Evolutionary conservation across 2,113 vertebrate genomes (phyloP).

Genomic region (Pogona vitticeps): DNA sequence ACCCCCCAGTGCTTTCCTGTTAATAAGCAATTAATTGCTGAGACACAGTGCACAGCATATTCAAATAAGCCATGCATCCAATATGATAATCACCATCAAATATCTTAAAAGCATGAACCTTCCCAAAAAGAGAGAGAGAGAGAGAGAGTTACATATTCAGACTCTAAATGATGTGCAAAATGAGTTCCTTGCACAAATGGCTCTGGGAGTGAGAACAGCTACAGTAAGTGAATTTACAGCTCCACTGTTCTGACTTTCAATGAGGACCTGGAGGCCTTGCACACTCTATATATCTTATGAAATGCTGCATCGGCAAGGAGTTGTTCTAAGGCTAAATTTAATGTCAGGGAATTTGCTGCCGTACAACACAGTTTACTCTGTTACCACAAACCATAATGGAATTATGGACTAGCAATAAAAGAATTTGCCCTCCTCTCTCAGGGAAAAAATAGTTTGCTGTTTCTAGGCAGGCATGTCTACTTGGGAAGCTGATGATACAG

Average conservation of each 20-base stretch:
- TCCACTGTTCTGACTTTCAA: background rate
- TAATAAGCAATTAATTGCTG: background rate
- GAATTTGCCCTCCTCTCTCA: background rate
- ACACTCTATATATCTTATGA: background rate
- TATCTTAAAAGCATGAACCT: background rate
- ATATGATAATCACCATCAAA: background rate
- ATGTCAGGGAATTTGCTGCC: background rate
- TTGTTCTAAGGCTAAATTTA: constrained; percentile 15
- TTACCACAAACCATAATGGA: background rate
- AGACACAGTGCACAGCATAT: background rate
- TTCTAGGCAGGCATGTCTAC: too few relatives aligned
- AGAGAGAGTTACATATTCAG: background rate
- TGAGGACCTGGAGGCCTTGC: background rate
- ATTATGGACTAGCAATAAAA: background rate
- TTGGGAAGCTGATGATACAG: too few relatives aligned
- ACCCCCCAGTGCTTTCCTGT: background rate
- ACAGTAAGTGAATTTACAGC: background rate
- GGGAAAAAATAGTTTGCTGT: too few relatives aligned
- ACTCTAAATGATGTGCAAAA: background rate
- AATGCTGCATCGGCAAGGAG: background rate
- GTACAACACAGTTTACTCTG: constrained; percentile 4
- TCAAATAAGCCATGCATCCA: background rate
- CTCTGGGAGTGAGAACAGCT: background rate
- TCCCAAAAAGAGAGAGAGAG: background rate
- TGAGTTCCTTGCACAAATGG: background rate